phyloP scores from a whole-genome alignment of 2,888 invertebrate species.

The Drosophila koepferae region DNA sequence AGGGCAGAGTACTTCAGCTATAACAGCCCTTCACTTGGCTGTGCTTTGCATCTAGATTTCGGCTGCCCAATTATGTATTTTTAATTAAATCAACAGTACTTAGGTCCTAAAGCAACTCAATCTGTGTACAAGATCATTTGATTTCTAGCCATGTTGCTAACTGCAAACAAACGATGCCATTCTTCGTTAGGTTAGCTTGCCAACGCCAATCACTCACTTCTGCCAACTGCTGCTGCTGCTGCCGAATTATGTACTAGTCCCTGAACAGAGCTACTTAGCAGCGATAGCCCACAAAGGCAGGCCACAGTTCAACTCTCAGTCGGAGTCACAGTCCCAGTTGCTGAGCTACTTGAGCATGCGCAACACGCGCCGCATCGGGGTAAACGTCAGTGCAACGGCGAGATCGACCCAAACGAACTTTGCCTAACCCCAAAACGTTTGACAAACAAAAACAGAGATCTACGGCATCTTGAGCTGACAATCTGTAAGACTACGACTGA shows the following conservation, averaged over 20 bases:
- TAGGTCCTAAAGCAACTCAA: slow-evolving; percentile 32
- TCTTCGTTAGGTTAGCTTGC: slow-evolving; percentile 48
- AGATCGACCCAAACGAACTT: slow-evolving; percentile 73
- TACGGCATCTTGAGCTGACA: slow-evolving; percentile 69
- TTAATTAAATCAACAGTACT: slow-evolving; percentile 20
- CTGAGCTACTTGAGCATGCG: slow-evolving; percentile 59
- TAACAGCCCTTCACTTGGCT: neutral
- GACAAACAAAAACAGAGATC: slow-evolving; percentile 75
- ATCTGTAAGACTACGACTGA: slow-evolving; percentile 44
- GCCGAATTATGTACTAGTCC: slow-evolving; percentile 70
- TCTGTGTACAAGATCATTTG: slow-evolving; percentile 32
- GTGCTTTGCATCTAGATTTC: neutral
- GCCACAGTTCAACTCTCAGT: slow-evolving; percentile 59
- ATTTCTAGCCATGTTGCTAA: slow-evolving; percentile 18
- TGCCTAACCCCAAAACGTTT: slow-evolving; percentile 72
- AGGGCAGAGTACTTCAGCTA: neutral
- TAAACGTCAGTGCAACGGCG: slow-evolving; percentile 51
- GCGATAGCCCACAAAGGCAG: slow-evolving; percentile 29
- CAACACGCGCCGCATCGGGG: slow-evolving; percentile 65
- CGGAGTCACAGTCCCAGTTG: slow-evolving; percentile 25
- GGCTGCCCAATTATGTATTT: slow-evolving; percentile 1
- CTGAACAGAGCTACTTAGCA: slow-evolving; percentile 40
- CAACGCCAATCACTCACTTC: slow-evolving; percentile 59
- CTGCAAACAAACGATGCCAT: slow-evolving; percentile 12
- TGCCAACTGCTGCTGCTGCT: slow-evolving; percentile 44